Evolutionary conservation across 2,113 vertebrate genomes (phyloP), one percentile per base, ranked within the genome.

Genomic region (Tragelaphus buxtoni): DNA sequence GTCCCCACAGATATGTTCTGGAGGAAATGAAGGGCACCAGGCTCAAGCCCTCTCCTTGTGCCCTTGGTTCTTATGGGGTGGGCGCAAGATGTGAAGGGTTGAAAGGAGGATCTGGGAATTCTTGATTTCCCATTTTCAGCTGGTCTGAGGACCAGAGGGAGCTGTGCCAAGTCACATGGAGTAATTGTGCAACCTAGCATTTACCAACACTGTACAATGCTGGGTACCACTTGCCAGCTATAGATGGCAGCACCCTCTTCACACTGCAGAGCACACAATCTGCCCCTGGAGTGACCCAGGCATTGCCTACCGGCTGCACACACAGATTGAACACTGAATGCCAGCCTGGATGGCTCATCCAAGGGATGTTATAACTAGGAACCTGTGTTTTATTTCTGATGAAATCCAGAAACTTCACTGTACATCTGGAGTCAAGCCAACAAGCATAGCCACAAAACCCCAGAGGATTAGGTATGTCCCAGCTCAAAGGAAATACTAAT

Each of bases 401-500:
- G 42, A 45, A 87, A 51, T 39, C 24, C 26, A 81, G 49, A 49
- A 47, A 60, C 28, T 45, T 88, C 30, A 72, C 72, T 9, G 26
- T 30, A 84, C 35, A n/a, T 42, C 83, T 92, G 56, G 77, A 42
- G 47, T 77, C 65, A 88, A 65, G 49, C 85, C 74, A 72, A 82
- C 35, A 63, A 58, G 26, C 35, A 79, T 28, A 86, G 35, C 63
- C 49, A 74, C 28, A 39, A 84, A 92, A 16, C 56, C 74, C n/a
- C 42, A 79, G 45, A 87, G 80, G 76, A 45, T 85, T 45, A 93
- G 63, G 16, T 61, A 39, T 5, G 14, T 47, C 30, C 47, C 61
- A 56, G 51, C 49, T 84, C 86, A 90, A 76, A 30, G n/a, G 58
- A 90, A 87, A 76, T 10, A 47, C 49, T 82, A 90, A 82, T 77